Conservation (phyloP, 2,797 vertebrate genomes). For the Premnoplex brunnescens region DNA sequence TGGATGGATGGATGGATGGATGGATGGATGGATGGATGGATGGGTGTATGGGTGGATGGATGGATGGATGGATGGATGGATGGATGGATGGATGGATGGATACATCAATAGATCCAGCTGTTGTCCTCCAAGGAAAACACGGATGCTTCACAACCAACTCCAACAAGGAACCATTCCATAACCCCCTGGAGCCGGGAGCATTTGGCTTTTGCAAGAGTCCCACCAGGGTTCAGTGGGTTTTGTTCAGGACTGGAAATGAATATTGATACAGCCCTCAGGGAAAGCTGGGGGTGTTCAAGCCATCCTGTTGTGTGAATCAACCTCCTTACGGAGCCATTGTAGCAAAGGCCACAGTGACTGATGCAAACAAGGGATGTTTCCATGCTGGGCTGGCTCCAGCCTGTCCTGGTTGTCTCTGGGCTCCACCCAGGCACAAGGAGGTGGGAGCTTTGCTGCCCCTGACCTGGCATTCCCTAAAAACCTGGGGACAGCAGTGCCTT, state of each 20-base stretch:
- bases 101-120: background rate
- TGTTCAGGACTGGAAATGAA: background rate
- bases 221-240: background rate
- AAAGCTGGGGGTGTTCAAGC: accelerated
- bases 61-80: background rate
- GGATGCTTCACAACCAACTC: background rate
- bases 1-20: background rate
- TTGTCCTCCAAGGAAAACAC: background rate
- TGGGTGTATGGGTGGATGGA: background rate
- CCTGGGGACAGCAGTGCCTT: accelerated
- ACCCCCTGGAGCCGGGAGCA: accelerated
- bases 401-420: background rate
- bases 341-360: accelerated
- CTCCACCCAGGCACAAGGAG: accelerated
- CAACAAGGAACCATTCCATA: accelerated
- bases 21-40: too few relatives aligned
- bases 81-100: accelerated
- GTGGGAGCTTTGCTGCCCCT: background rate
- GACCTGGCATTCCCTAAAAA: background rate
- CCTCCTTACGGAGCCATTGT: background rate
- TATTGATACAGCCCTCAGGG: accelerated
- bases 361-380: background rate
- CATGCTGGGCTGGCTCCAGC: background rate
- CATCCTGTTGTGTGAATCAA: background rate
- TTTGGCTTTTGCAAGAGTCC: accelerated